Evolutionary conservation across 2,888 invertebrate species (phyloP).

Genomic region (Elysia crispata): DNA sequence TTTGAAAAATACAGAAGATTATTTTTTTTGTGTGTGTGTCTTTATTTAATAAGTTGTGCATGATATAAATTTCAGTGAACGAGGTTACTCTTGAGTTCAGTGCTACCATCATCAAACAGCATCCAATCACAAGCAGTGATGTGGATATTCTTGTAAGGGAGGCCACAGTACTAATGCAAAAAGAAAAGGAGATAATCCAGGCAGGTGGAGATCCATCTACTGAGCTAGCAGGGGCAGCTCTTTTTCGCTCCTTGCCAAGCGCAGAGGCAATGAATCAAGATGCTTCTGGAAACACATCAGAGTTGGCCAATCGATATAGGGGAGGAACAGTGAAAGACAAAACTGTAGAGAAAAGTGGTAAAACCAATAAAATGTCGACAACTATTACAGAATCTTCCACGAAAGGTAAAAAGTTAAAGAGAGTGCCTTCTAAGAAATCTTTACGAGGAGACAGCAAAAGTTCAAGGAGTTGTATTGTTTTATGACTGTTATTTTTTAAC

Average conservation of each 20-base stretch:
- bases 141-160: slow-evolving; percentile 57
- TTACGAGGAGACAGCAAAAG: slow-evolving; percentile 43
- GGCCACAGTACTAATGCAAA: slow-evolving; percentile 56
- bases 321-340: slow-evolving; percentile 38
- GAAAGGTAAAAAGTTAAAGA: slow-evolving; percentile 35
- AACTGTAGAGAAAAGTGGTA: slow-evolving; percentile 34
- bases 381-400: slow-evolving; percentile 32
- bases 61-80: slow-evolving; percentile 62
- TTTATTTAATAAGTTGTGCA: not conserved
- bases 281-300: not conserved
- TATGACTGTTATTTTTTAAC: slow-evolving; percentile 39
- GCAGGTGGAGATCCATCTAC: slow-evolving; percentile 57
- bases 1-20: not conserved
- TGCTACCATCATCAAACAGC: slow-evolving; percentile 60
- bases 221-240: slow-evolving; percentile 52
- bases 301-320: not conserved
- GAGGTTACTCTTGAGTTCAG: slow-evolving; percentile 65
- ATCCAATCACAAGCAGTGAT: slow-evolving; percentile 59
- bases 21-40: not conserved
- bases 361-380: slow-evolving; percentile 43
- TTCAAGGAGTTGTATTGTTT: slow-evolving; percentile 54
- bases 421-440: not conserved
- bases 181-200: slow-evolving; percentile 53
- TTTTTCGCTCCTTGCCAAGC: slow-evolving; percentile 55
- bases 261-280: slow-evolving; percentile 43